Evolutionary conservation across 2,113 vertebrate species (phyloP).

Genomic region (Cryptoleucopteryx plumbea): DNA sequence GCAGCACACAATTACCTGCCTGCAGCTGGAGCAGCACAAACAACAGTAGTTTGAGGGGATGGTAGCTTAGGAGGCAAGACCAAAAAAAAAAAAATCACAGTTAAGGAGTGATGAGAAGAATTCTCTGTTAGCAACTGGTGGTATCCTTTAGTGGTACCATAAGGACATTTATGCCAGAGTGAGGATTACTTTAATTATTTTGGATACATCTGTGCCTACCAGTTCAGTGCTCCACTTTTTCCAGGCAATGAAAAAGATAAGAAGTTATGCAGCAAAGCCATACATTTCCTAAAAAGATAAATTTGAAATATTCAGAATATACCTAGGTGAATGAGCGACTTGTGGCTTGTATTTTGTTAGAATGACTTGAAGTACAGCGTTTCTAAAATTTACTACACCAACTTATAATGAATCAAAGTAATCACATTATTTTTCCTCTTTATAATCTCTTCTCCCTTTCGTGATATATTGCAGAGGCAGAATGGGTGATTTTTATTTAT

Average conservation of each 20-base stretch:
- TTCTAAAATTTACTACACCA: not conserved
- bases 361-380: not conserved
- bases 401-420: not conserved
- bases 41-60: not conserved
- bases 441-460: not conserved
- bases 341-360: not conserved
- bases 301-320: not conserved
- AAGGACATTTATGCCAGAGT: not conserved
- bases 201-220: not conserved
- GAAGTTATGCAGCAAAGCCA: not conserved
- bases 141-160: not conserved
- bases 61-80: not conserved
- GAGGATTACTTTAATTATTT: not conserved
- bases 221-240: not conserved
- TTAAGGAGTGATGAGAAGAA: not conserved
- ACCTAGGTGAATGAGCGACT: not conserved
- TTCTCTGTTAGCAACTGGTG: not conserved
- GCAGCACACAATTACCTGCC: not conserved
- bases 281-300: not conserved
- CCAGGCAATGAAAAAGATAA: not conserved
- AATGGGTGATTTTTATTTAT: not conserved
- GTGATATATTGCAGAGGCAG: not conserved
- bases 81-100: not conserved
- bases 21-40: not conserved
- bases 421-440: conserved; percentile 2